Percentiles rank a stretch among this genome's conserved stretches.
phyloP scores from a whole-genome alignment of 2,888 invertebrate genomes.

The Xanthorhoe designata region DNA sequence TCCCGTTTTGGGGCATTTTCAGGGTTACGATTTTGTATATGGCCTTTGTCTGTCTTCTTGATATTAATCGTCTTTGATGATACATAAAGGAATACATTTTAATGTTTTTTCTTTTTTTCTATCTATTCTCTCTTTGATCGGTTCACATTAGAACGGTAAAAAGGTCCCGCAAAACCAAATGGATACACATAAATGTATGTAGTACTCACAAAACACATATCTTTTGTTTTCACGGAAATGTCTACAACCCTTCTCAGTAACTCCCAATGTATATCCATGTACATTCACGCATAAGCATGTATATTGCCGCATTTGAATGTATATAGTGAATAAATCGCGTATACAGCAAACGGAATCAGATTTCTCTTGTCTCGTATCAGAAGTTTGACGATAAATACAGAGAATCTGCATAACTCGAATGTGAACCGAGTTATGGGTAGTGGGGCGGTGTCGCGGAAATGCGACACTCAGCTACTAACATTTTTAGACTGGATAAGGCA shows the following conservation, averaged over 20 bases:
- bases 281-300: conserved; percentile 2
- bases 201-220: not conserved
- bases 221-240: conserved; percentile 27
- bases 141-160: too few species aligned
- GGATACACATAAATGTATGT: too few species aligned
- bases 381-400: conserved; percentile 83
- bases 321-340: conserved; percentile 75
- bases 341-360: conserved; percentile 82
- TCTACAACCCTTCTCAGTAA: conserved; percentile 12
- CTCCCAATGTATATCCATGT: conserved; percentile 2
- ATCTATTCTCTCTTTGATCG: too few species aligned
- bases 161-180: conserved; percentile 1
- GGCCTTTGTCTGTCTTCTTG: too few species aligned
- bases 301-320: conserved; percentile 43
- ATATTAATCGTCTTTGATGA: too few species aligned
- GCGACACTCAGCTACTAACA: conserved; percentile 16
- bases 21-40: too few species aligned
- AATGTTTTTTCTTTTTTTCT: too few species aligned
- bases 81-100: too few species aligned
- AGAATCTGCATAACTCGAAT: conserved; percentile 82
- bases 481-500: conserved; percentile 37
- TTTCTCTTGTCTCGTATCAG: conserved; percentile 82
- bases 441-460: conserved; percentile 64
- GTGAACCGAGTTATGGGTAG: conserved; percentile 65
- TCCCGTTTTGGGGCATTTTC: too few species aligned